phyloP scores from a whole-genome alignment of 2,113 vertebrate species.

The Okapia johnstoni region DNA sequence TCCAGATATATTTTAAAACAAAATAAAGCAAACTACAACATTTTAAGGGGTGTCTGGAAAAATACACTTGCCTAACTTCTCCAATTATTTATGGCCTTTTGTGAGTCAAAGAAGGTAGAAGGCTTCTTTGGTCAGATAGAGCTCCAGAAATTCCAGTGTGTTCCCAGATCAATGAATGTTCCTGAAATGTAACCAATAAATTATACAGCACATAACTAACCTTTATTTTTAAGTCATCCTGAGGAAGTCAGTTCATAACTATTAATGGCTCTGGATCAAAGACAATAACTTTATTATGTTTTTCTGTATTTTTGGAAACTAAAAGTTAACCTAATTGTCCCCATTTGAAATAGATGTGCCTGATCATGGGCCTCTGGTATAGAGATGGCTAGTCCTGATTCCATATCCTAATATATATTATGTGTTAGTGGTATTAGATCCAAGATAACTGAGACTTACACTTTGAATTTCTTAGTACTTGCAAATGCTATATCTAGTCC shows the following conservation, averaged over 20 bases:
- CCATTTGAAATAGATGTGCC: not conserved
- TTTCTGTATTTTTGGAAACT: not conserved
- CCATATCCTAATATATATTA: not conserved
- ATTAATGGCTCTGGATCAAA: not conserved
- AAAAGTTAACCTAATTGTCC: not conserved
- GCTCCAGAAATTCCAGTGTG: not conserved
- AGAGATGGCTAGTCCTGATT: not conserved
- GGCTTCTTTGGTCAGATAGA: not conserved
- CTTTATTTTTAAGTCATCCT: not conserved
- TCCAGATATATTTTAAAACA: not conserved
- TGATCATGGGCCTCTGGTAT: not conserved
- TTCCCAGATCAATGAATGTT: not conserved
- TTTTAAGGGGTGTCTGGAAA: not conserved
- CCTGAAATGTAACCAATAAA: not conserved
- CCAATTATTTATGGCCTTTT: not conserved
- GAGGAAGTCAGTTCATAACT: not conserved
- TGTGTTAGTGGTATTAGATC: not conserved
- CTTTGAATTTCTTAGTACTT: not conserved
- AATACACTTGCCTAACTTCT: not conserved
- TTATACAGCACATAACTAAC: not conserved
- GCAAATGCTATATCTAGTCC: not conserved
- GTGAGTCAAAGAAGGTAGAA: not conserved
- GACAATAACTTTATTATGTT: not conserved
- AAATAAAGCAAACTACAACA: not conserved
- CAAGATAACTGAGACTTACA: not conserved